These are phyloP conservation scores for Brachyptera putata DNA, from an alignment of 2,888 invertebrate genomes.

Conservation along the genomic window DNA sequence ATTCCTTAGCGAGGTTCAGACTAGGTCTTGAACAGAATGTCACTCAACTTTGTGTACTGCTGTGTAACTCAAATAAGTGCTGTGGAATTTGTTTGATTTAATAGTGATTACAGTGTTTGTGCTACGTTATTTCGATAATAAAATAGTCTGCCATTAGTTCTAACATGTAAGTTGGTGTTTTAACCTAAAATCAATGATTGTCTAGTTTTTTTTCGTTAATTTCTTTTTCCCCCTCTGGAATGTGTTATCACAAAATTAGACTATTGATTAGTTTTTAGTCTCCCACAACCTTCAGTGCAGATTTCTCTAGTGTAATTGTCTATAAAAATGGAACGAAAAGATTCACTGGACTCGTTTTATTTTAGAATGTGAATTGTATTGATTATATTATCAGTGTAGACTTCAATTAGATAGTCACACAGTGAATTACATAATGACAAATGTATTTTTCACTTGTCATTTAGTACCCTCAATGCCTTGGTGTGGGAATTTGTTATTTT, in stretches of 20 bases:
- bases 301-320: too few relatives aligned
- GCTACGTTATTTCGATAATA: too few relatives aligned
- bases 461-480: too few relatives aligned
- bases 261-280: conserved; percentile 14
- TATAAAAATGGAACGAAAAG: background rate
- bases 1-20: conserved; percentile 36
- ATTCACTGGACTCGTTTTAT: background rate
- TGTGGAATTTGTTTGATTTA: conserved; percentile 23
- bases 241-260: conserved; percentile 10
- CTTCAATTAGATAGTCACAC: too few relatives aligned
- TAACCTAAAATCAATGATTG: conserved; percentile 11
- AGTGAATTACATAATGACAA: too few relatives aligned
- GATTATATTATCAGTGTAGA: too few relatives aligned
- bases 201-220: conserved; percentile 10
- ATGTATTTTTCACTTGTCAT: too few relatives aligned
- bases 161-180: conserved; percentile 22
- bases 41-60: conserved; percentile 25
- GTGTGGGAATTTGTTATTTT: too few relatives aligned
- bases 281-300: conserved; percentile 12
- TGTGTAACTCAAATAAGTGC: conserved; percentile 27
- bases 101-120: background rate
- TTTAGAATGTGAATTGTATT: too few relatives aligned
- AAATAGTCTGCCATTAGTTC: background rate
- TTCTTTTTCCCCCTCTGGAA: conserved; percentile 10
- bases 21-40: conserved; percentile 30